Percentiles rank a stretch among this genome's conserved stretches.
Conservation (phyloP, 2,888 invertebrate genomes). For the Xylophagus ater region DNA sequence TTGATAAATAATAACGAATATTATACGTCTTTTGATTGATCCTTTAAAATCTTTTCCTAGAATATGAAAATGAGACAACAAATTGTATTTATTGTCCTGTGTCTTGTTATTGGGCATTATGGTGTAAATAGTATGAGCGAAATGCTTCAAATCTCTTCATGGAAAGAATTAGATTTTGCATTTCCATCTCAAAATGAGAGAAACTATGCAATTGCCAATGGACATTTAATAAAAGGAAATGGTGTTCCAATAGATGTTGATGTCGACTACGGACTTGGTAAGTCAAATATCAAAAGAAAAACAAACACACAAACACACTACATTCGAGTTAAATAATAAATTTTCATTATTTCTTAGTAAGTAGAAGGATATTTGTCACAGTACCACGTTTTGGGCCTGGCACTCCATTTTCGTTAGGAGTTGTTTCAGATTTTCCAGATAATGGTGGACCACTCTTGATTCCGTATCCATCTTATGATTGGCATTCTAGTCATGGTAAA, state of each 20-base stretch:
- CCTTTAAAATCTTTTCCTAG: no score
- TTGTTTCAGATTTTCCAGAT: constrained; percentile 40
- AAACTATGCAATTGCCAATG: constrained; percentile 38
- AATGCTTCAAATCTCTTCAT: no score
- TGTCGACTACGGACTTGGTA: constrained; percentile 44
- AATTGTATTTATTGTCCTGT: no score
- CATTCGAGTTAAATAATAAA: no score
- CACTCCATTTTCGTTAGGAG: constrained; percentile 59
- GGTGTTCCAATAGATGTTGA: constrained; percentile 62
- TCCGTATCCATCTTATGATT: constrained; percentile 55
- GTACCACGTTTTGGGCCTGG: constrained; percentile 62
- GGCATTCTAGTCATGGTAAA: constrained; percentile 46
- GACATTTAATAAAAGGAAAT: constrained; percentile 47
- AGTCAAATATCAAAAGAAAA: no score
- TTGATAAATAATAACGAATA: no score
- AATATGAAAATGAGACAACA: no score
- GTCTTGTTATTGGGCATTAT: no score
- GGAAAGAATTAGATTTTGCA: constrained; percentile 54
- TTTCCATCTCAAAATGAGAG: constrained; percentile 45
- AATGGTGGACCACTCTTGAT: constrained; percentile 42
- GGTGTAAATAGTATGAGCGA: no score
- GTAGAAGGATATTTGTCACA: constrained; percentile 59
- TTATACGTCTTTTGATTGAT: no score
- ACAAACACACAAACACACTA: constrained; percentile 3
- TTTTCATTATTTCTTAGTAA: no score